These are phyloP conservation scores for Merodon equestris DNA, from an alignment of 2,888 invertebrate genomes.

Conservation along the genomic window DNA sequence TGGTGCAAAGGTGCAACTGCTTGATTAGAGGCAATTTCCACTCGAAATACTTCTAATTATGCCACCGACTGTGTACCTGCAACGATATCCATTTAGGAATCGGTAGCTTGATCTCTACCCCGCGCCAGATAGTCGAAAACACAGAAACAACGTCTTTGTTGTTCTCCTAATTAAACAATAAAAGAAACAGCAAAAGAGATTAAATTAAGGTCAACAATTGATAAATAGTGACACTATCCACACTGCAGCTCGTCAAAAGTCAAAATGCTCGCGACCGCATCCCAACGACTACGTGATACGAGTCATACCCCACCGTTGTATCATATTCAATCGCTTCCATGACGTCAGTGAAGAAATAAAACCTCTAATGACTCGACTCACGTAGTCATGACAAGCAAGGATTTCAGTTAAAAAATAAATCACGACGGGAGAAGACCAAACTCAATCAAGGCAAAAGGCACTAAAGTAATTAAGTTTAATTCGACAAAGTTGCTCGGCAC, in stretches of 20 bases:
- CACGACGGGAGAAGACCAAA: no score
- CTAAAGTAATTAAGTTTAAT: slow-evolving; percentile 55
- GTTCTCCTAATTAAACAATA: slow-evolving; percentile 18
- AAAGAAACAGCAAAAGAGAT: neutral
- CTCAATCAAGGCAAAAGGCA: slow-evolving; percentile 45
- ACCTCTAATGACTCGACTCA: slow-evolving; percentile 34
- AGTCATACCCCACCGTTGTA: slow-evolving; percentile 28
- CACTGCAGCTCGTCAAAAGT: neutral
- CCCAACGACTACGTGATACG: slow-evolving; percentile 28
- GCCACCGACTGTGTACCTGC: neutral
- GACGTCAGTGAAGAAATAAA: slow-evolving; percentile 11
- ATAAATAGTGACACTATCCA: neutral
- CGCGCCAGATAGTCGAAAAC: no score
- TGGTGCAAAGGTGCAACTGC: no score
- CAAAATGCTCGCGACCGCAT: neutral
- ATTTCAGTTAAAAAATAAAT: slow-evolving; percentile 26
- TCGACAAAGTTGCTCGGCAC: slow-evolving; percentile 18
- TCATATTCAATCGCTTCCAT: slow-evolving; percentile 19
- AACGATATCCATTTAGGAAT: neutral
- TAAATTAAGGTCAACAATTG: slow-evolving; percentile 43
- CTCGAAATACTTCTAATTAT: neutral
- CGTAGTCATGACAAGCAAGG: slow-evolving; percentile 18
- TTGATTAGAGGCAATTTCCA: neutral
- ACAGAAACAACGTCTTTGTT: no score
- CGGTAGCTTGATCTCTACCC: no score